Percentiles rank a stretch among this genome's conserved stretches.
phyloP scores from a whole-genome alignment of 2,113 vertebrate genomes.

The Sigmodon hispidus region DNA sequence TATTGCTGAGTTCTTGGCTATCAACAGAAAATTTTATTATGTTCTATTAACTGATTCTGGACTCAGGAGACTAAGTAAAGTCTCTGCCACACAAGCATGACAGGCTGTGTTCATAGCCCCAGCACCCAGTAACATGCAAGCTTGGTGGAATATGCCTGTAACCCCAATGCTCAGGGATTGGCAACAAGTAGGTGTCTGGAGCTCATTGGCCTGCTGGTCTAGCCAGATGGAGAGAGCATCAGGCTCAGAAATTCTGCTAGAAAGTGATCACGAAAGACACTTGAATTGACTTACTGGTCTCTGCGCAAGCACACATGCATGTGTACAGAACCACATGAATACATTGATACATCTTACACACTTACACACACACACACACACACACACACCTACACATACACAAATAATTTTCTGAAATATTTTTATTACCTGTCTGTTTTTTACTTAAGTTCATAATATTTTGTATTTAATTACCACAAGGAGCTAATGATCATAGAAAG shows the following conservation, averaged over 20 bases:
- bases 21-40: background rate
- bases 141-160: background rate
- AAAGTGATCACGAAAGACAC: background rate
- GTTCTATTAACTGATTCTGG: background rate
- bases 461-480: background rate
- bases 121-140: background rate
- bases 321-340: background rate
- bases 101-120: background rate
- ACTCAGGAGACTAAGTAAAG: background rate
- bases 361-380: background rate
- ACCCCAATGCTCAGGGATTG: background rate
- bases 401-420: background rate
- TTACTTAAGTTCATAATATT: conserved; percentile 8
- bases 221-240: background rate
- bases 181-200: background rate
- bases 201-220: background rate
- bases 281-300: too few relatives aligned
- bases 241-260: background rate
- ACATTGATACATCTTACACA: background rate
- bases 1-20: conserved; percentile 8
- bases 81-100: background rate
- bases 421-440: conserved; percentile 21
- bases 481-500: conserved; percentile 26
- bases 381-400: background rate
- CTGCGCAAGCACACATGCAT: background rate